Base-by-base conservation (phyloP, 2,888 invertebrate species). In the Eumerus sabulonum region DNA sequence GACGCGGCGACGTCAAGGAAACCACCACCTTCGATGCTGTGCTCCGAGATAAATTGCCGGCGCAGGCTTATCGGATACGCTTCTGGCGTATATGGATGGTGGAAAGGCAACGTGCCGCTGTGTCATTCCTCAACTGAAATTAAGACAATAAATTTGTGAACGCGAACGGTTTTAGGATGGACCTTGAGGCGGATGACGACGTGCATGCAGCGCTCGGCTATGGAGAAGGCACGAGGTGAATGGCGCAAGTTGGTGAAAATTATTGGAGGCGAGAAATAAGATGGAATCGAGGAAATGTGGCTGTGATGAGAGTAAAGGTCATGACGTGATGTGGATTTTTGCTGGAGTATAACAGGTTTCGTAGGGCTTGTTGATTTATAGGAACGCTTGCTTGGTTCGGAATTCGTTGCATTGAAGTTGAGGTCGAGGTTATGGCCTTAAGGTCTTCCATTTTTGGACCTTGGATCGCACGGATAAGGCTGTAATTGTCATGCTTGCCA, bases 101-200 rank as follows among this genome's bases (percentile, higher is more conserved):
- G 51, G 56, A 60, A 66, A 42, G 40, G 60, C 68, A 62, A 9
- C n/a, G 40, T 56, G 66, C 51, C 56, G 36, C 73, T 36, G 73
- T 73, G 63, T 73, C 79, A 70, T 74, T 79, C 54, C 68, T 73
- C 73, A 48, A 68, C 59, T 63, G 54, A 74, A 74, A 79, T 79
- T 74, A 79, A 79, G 79, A 73, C 68, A 68, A 74, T 79, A 79
- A 79, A 79, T 79, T 68, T 47, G 53, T 44, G 42, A 5, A 48
- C 63, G 40, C 3, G 3, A 57, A 63, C 60, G 68, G 57, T 56
- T 74, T n/a, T 56, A 56, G 36, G 73, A 67, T 67, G 73, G 64
- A 54, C 59, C 18, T 50, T 44, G 44, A 38, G 59, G 12, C 2
- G 47, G 35, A 17, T 9, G 36, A 3, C 27, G 13, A 9, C 9